Evolutionary conservation across 2,888 invertebrate species (phyloP).

Genomic region (Oxyscelio sp.): DNA sequence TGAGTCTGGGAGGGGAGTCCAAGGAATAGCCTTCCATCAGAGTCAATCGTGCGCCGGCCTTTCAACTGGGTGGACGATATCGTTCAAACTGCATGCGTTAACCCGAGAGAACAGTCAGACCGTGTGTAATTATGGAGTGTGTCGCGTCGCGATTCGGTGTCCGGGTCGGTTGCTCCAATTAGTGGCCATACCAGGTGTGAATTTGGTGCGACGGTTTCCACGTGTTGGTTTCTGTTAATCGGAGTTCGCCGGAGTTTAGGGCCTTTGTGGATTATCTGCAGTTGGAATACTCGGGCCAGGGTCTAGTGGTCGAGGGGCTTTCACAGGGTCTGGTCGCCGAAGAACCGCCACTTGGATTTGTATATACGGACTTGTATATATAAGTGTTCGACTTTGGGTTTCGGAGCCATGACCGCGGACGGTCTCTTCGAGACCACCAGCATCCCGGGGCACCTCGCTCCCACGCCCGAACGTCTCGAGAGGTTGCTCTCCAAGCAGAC

Average conservation of each 20-base stretch:
- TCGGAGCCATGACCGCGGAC: slow-evolving; percentile 86
- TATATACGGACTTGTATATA: slow-evolving; percentile 1
- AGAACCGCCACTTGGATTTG: neutral
- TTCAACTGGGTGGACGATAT: slow-evolving; percentile 3
- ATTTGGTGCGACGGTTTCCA: neutral
- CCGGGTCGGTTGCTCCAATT: neutral
- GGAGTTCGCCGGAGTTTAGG: too few relatives aligned
- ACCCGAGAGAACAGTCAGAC: neutral
- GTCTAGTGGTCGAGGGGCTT: neutral
- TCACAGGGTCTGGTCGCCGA: too few relatives aligned
- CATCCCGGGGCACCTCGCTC: slow-evolving; percentile 88
- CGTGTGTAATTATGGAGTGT: neutral
- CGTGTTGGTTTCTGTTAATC: neutral
- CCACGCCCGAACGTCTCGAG: slow-evolving; percentile 88
- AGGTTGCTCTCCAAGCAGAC: slow-evolving; percentile 87
- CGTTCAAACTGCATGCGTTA: neutral
- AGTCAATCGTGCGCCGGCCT: slow-evolving; percentile 43
- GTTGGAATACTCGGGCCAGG: neutral
- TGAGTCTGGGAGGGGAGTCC: slow-evolving; percentile 32
- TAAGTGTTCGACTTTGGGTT: slow-evolving; percentile 38
- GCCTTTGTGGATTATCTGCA: neutral
- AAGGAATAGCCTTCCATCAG: slow-evolving; percentile 11
- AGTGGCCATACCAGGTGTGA: neutral
- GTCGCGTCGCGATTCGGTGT: slow-evolving; percentile 20
- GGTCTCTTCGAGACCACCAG: slow-evolving; percentile 87